Conservation (phyloP, 92 coral and sea anemone species). For the Hydrozoanthus gracilis region DNA sequence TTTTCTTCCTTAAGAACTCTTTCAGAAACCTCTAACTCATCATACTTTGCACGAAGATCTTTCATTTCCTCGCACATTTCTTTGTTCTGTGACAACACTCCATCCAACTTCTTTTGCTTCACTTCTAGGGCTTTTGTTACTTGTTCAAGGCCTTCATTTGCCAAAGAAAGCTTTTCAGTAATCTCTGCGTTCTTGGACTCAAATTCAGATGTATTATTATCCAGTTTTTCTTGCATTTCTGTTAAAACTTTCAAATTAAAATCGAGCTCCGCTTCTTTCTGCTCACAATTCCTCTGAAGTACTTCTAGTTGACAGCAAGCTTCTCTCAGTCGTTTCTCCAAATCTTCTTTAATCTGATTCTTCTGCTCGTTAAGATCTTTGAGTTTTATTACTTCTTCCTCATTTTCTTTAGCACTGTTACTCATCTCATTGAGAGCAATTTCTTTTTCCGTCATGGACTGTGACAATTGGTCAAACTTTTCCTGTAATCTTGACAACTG, state of each 20-base stretch:
- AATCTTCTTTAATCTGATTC: neutral
- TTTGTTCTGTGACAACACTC: constrained; percentile 45
- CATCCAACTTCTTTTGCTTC: constrained; percentile 46
- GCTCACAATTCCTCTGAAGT: constrained; percentile 16
- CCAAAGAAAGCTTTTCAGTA: constrained; percentile 41
- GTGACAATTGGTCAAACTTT: constrained; percentile 23
- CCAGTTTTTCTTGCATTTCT: constrained; percentile 34
- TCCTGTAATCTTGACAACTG: constrained; percentile 28
- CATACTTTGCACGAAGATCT: constrained; percentile 49
- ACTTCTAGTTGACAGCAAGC: neutral
- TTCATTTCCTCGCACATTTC: constrained; percentile 45
- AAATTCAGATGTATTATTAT: constrained; percentile 19
- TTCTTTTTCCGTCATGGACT: constrained; percentile 18
- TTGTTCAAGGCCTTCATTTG: constrained; percentile 51
- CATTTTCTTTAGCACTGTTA: constrained; percentile 6
- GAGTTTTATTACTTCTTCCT: neutral
- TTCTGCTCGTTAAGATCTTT: constrained; percentile 7
- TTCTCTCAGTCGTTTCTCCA: neutral
- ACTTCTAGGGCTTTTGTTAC: constrained; percentile 20
- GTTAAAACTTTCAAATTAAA: neutral
- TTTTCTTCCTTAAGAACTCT: constrained; percentile 46
- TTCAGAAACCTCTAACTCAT: constrained; percentile 42
- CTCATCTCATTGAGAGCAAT: constrained; percentile 10
- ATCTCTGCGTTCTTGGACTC: constrained; percentile 25
- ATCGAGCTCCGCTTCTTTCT: neutral